A percentile compares a stretch with the other conserved stretches of the same genome.
These are phyloP conservation scores for Agapornis roseicollis DNA, from an alignment of 2,113 vertebrate species.

Conservation along the genomic window DNA sequence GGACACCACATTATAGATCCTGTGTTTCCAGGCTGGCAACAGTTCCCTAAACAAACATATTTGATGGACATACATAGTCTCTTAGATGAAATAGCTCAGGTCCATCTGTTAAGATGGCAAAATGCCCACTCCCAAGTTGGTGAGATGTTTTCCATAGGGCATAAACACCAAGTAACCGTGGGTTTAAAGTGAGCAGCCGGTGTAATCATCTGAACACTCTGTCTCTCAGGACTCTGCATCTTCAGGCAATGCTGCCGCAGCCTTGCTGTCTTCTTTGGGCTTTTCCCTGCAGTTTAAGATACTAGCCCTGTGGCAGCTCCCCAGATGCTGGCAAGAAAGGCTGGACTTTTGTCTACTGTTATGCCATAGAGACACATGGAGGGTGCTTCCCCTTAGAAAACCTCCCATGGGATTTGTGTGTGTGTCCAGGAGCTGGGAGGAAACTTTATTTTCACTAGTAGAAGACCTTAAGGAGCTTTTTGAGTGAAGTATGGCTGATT, in stretches of 20 bases:
- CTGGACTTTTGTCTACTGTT: rapidly evolving
- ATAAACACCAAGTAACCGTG: background rate
- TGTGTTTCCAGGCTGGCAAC: background rate
- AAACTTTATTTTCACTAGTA: background rate
- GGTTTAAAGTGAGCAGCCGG: background rate
- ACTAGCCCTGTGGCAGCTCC: background rate
- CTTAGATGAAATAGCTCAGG: background rate
- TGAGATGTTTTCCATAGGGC: background rate
- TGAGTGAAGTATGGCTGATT: background rate
- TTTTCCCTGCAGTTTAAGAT: background rate
- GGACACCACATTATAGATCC: background rate
- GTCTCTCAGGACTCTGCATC: background rate
- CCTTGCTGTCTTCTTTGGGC: background rate
- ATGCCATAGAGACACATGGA: background rate
- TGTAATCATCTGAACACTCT: background rate
- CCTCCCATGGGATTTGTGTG: background rate
- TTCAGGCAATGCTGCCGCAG: background rate
- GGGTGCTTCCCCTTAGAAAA: background rate
- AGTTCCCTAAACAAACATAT: background rate
- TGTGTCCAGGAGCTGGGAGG: background rate
- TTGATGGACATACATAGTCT: background rate
- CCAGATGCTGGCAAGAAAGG: background rate
- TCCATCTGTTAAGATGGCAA: slow-evolving; percentile 12
- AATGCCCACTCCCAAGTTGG: background rate
- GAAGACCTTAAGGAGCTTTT: background rate